These are phyloP conservation scores for Dipus sagitta DNA, from an alignment of 2,797 vertebrate genomes.

Conservation along the genomic window DNA sequence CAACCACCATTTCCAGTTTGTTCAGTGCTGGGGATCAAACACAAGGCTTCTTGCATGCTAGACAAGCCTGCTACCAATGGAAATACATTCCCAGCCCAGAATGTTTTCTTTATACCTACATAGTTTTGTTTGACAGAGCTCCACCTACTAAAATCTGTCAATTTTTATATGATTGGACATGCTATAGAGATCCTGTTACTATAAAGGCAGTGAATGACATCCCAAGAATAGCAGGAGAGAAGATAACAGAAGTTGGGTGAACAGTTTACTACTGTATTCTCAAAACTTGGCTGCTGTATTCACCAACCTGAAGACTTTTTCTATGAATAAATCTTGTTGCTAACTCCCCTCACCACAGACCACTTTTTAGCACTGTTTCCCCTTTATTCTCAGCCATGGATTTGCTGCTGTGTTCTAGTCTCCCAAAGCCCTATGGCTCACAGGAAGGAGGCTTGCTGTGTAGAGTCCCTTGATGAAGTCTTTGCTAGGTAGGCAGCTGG, in stretches of 20 bases:
- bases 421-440: background rate
- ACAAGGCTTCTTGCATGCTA: too few relatives aligned
- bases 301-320: slow-evolving; percentile 33
- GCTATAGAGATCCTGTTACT: background rate
- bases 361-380: background rate
- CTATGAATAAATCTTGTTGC: slow-evolving; percentile 39
- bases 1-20: too few relatives aligned
- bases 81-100: too few relatives aligned
- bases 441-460: background rate
- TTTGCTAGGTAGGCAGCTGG: background rate
- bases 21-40: too few relatives aligned
- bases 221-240: background rate
- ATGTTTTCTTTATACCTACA: background rate
- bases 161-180: slow-evolving; percentile 22
- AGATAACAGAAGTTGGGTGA: background rate
- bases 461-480: background rate
- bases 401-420: background rate
- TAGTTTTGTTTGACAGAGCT: background rate
- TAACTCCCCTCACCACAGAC: background rate
- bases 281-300: background rate
- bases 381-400: background rate
- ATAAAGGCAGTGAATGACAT: background rate
- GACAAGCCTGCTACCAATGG: too few relatives aligned
- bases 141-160: background rate
- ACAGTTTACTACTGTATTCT: background rate